Evolutionary conservation across 2,113 vertebrate species (phyloP).

Genomic region (Sinocyclocheilus maitianheensis): DNA sequence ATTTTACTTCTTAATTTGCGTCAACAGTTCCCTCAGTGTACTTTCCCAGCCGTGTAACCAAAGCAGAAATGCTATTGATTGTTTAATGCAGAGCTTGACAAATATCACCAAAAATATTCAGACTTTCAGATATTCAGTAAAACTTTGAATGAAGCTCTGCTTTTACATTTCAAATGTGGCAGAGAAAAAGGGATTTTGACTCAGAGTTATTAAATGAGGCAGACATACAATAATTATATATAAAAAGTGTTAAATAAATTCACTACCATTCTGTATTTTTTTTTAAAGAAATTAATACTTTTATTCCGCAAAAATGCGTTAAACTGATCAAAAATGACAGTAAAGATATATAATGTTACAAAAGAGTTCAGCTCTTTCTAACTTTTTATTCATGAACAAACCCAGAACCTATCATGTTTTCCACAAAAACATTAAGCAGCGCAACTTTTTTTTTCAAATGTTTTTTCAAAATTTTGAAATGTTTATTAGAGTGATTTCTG

Average conservation of each 20-base stretch:
- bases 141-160: background rate
- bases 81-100: background rate
- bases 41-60: background rate
- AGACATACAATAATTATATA: background rate
- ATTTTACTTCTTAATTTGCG: constrained; percentile 45
- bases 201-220: too few species aligned
- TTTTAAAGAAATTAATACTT: too few species aligned
- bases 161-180: background rate
- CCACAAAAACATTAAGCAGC: background rate
- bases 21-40: constrained; percentile 34
- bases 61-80: constrained; percentile 2
- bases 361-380: background rate
- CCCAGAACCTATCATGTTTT: background rate
- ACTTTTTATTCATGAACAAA: too few species aligned
- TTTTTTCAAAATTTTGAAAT: too few species aligned
- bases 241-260: background rate
- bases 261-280: background rate
- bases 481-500: background rate
- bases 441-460: background rate
- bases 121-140: too few species aligned
- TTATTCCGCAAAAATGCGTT: too few species aligned
- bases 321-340: too few species aligned
- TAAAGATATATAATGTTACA: too few species aligned
- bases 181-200: background rate
- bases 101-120: background rate